These are phyloP conservation scores for Stichodactyla mertensii DNA, from an alignment of 64 coral and sea anemone species.

Conservation along the genomic window DNA sequence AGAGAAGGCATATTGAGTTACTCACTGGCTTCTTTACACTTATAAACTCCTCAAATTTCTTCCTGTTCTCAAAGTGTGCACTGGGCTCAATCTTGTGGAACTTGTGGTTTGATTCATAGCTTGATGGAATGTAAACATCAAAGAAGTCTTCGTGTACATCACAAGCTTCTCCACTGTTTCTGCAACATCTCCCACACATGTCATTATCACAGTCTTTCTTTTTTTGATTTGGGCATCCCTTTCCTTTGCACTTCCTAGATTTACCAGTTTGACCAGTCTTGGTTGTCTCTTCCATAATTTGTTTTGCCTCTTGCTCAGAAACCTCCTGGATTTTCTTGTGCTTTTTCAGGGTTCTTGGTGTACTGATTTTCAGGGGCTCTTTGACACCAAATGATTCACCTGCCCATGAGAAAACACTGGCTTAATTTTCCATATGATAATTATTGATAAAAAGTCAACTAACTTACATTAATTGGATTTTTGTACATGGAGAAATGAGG, in stretches of 20 bases:
- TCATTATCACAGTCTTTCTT: constrained; percentile 82
- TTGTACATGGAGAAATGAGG: no score
- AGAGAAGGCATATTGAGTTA: not conserved
- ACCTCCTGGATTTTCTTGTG: constrained; percentile 42
- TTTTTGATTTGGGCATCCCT: constrained; percentile 72
- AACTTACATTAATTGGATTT: no score
- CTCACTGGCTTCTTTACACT: not conserved
- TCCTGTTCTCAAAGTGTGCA: constrained; percentile 21
- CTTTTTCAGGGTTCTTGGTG: constrained; percentile 11
- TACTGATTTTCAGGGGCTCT: constrained; percentile 59
- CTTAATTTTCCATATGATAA: not conserved
- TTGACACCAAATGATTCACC: constrained; percentile 94
- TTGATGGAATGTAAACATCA: constrained; percentile 41
- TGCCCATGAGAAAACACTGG: not conserved
- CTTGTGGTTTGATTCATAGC: constrained; percentile 46
- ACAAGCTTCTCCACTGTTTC: constrained; percentile 61
- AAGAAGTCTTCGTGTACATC: constrained; percentile 61
- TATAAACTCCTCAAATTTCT: constrained; percentile 17
- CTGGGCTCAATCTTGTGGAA: constrained; percentile 78
- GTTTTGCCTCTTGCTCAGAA: constrained; percentile 6
- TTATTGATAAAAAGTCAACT: no score
- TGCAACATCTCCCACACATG: constrained; percentile 89
- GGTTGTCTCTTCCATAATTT: constrained; percentile 13
- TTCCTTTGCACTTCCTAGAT: constrained; percentile 45
- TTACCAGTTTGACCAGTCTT: constrained; percentile 22